Evolutionary conservation across 2,797 vertebrate genomes (phyloP), one percentile per base, ranked within the genome.

Genomic region (Falco concolor): DNA sequence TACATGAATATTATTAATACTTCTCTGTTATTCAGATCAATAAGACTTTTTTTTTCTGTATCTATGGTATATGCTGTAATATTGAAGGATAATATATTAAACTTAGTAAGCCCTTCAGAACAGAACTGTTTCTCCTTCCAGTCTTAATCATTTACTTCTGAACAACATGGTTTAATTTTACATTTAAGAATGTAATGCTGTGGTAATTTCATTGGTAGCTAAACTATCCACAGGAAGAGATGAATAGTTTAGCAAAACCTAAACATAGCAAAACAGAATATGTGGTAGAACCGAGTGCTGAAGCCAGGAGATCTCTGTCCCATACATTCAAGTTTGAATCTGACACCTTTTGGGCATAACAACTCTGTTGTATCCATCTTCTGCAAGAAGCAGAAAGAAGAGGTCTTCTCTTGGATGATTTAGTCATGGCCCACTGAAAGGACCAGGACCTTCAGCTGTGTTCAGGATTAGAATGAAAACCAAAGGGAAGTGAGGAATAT

Each of bases 401-500:
- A 87, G 32, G 45, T 90, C 75, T 92, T 84, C 68, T 85, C 65
- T 72, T 90, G 78, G 87, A 9, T 59, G 32, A 56, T 69, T 94
- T 92, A 67, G 30, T 92, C 76, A 78, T 75, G 73, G 79, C 86
- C 82, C n/a, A 56, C 47, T 84, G 89, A 63, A 91, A 86, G 76
- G 76, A 95, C 84, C 69, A 81, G 65, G 84, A 90, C 84, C 76
- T 94, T 95, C 73, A 93, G 59, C 87, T 96, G 82, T 90, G 47
- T 63, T 88, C 38, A 69, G 73, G 79, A 86, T 95, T 93, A 93
- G 87, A 84, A 89, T 90, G 87, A 86, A 96, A 96, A 87, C 42
- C 84, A 94, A 94, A 93, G 61, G 78, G 59, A 92, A 94, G 82
- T 91, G 92, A 92, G 40, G 82, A 93, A 86, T 93, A 92, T 45